Evolutionary conservation across 2,113 vertebrate species (phyloP), one percentile per base, ranked within the genome.

Genomic region (Pao palembangensis): DNA sequence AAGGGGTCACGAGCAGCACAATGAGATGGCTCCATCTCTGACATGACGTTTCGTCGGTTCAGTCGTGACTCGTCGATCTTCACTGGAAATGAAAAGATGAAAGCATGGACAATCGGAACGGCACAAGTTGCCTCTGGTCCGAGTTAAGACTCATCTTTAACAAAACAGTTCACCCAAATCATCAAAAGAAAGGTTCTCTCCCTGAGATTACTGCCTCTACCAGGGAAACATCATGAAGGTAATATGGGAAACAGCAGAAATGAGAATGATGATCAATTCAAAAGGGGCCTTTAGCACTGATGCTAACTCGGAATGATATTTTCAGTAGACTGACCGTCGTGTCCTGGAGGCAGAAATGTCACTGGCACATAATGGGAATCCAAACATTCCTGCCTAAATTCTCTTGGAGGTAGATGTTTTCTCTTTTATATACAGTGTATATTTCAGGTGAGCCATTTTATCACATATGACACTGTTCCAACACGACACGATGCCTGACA

Each of bases 1-100:
- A 82, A 75, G 48, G 63, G 70, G 57, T 64, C 76, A 83, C 75
- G 74, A 87, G 79, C 77, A 85, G 83, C 79, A 58, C 58, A 49
- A 59, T 61, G 43, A 50, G 8, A 44, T 60, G 55, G 56, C 66
- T 70, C 71, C 67, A 52, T 38, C 34, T 8, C 34, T 38, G 34
- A 10, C 34, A 10, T 4, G 34, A 12, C 8, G 34, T 38, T 38
- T 38, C 10, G 8, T 38, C 11, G 34, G 34, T 12, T 38, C 34
- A 38, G 34, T 12, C 34, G 34, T 3, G 34, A 38, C 8, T 38
- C 34, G 34, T 7, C 5, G 25, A 28, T 5, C 25, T 28, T 28
- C 25, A 28, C 10, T 38, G 34, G 2, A 38, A 38, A 38, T 12
- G 8, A 12, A 8, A 12, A 12, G 11, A 12, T 38, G 1, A 38